These are phyloP conservation scores for Anseranas semipalmata DNA, from an alignment of 2,113 vertebrate genomes.

Conservation along the genomic window DNA sequence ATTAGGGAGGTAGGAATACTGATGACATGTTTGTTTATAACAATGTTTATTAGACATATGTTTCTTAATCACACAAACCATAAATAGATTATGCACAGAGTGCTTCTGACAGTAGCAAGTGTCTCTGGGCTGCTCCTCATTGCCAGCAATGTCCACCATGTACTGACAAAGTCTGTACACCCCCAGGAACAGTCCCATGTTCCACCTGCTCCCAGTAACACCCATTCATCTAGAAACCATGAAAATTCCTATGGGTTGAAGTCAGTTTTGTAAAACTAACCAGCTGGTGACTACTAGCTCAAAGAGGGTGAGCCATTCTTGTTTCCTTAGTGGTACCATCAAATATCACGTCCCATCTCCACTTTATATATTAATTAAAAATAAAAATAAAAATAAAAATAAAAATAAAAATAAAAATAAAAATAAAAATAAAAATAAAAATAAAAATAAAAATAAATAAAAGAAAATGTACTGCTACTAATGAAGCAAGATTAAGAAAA, in stretches of 20 bases:
- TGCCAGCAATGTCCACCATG: not conserved
- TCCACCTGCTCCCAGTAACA: not conserved
- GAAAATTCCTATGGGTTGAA: not conserved
- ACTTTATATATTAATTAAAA: fast-evolving
- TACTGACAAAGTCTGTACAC: not conserved
- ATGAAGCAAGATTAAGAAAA: not conserved
- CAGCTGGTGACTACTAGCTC: not conserved
- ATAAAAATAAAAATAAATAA: no score
- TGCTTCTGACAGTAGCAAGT: not conserved
- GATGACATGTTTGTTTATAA: not conserved
- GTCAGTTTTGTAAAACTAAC: not conserved
- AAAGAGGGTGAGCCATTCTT: not conserved
- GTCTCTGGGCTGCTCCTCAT: fast-evolving
- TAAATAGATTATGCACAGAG: not conserved
- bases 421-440: no score
- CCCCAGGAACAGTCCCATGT: not conserved
- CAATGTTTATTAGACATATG: not conserved
- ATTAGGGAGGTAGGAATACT: fast-evolving
- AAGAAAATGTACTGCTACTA: not conserved
- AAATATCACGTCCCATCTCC: not conserved
- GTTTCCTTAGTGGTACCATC: not conserved
- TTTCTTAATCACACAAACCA: not conserved
- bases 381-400: no score
- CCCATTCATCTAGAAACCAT: not conserved
- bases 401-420: no score